Base-by-base conservation (phyloP, 2,797 vertebrate species). In the Vespertilio murinus region DNA sequence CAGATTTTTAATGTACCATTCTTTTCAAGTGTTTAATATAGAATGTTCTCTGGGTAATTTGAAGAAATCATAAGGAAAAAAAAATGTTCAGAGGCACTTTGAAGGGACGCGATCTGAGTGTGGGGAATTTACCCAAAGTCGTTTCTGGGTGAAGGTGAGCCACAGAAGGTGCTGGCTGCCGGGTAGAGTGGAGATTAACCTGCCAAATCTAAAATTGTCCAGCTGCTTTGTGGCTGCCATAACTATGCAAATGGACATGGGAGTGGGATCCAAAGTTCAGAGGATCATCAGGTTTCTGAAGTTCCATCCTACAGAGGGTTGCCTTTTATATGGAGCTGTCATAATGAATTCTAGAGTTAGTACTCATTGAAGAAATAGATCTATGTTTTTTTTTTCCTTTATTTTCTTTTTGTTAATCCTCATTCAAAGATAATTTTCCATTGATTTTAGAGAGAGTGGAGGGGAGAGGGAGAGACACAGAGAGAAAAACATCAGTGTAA, bases 81-180 rank as follows among this genome's bases (percentile, higher is more conserved):
- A 47, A 47, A 78, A 2, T 88, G 45, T 75, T 96, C 77, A 69
- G 70, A 90, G 90, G 93, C 77, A 59, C 94, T 93, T 90, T 90
- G 92, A 93, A 96, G 94, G 92, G 96, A 94, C 95, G 67, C 77
- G 82, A 77, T 74, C 54, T 96, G 77, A 88, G 92, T 97, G n/a
- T n/a, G 92, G 87, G 93, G 90, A 96, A 54, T 96, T 97, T 96
- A 77, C 2, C 9, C 95, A 88, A 67, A 84, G 78, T 97, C 79
- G 74, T 74, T 97, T 97, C 94, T 86, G 2, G 22, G 84, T 91
- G 78, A 96, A 96, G 93, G 93, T 92, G 92, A 97, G 80, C 33
- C 52, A 38, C 47, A 0, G 96, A 23, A 8, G 52, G 93, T 28
- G 2, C 12, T 94, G 70, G 2, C 12, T 93, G 70, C 75, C 74